Percentiles rank a stretch among this genome's conserved stretches.
Evolutionary conservation across 2,888 invertebrate species (phyloP).

Genomic region (Psylliodes chrysocephalus): DNA sequence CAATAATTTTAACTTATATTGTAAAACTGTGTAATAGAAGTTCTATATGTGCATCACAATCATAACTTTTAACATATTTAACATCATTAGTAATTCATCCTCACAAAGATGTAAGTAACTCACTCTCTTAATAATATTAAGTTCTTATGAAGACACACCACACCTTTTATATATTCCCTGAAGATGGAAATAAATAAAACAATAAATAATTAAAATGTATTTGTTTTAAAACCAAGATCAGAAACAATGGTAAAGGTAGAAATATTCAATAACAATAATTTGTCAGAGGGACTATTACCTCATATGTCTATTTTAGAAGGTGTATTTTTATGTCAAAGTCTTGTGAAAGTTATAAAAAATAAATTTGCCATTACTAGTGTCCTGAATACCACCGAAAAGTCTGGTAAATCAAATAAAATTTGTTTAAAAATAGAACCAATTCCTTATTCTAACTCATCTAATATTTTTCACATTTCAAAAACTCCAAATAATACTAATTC

Average conservation of each 20-base stretch:
- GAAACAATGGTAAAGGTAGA: slow-evolving; percentile 15
- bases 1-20: too few relatives aligned
- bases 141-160: too few relatives aligned
- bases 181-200: too few relatives aligned
- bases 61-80: too few relatives aligned
- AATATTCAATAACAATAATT: slow-evolving; percentile 21
- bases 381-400: slow-evolving; percentile 24
- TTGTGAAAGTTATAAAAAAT: slow-evolving; percentile 19
- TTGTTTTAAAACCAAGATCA: too few relatives aligned
- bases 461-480: background rate
- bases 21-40: too few relatives aligned
- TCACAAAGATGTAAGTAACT: too few relatives aligned
- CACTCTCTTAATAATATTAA: too few relatives aligned
- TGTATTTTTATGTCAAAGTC: slow-evolving; percentile 25
- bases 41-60: too few relatives aligned
- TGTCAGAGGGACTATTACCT: slow-evolving; percentile 26
- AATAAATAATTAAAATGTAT: slow-evolving; percentile 3
- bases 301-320: slow-evolving; percentile 19
- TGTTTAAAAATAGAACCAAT: background rate
- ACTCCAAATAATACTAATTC: background rate
- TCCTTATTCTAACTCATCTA: background rate
- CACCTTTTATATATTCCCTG: too few relatives aligned
- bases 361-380: slow-evolving; percentile 29
- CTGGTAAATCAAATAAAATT: slow-evolving; percentile 11
- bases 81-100: too few relatives aligned